Base-by-base conservation (phyloP, 2,888 invertebrate genomes). In the Callyntrura guangdongensis region DNA sequence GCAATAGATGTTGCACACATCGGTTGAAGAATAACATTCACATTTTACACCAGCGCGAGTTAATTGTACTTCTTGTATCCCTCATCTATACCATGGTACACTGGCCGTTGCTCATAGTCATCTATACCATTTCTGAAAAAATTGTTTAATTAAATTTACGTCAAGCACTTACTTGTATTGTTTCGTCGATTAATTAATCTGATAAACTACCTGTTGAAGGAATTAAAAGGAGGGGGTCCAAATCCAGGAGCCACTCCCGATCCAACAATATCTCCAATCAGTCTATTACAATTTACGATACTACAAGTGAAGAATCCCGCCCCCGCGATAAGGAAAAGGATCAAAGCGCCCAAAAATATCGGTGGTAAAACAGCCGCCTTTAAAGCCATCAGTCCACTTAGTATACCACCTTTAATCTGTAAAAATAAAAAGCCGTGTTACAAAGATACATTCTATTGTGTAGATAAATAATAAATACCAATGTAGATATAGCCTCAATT, bases 271-370 rank as follows among this genome's bases (percentile, higher is more conserved):
- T 91, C 82, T 17, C 88, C 83, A n/a, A 89, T 47, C 4, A 90
- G 22, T 69, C 86, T 90, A 0, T 92, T 86, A 79, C 93, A 93
- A 27, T 93, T 93, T 0, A 93, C 25, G 25, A 93, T 69, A 56
- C 89, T 93, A 59, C 93, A 94, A 0, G 93, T 92, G 56, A 94
- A 92, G 72, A 92, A 93, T 0, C 92, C 93, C 8, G 92, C 93
- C 20, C 93, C 94, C 6, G 93, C 93, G 47, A 92, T 89, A 20
- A 93, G 77, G 81, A 94, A 93, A 1, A 93, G 27, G 11, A 93
- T 90, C 3, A 94, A 36, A 0, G 93, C 91, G n/a, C 91, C 90
- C 12, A 93, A 27, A 45, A 94, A 91, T 36, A 93, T 49, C 14
- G 93, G 92, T 22, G 93, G 94, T 36, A 93, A 69, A 69, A 94